These are phyloP conservation scores for Adela reaumurella DNA, from an alignment of 2,888 invertebrate species.

Conservation along the genomic window DNA sequence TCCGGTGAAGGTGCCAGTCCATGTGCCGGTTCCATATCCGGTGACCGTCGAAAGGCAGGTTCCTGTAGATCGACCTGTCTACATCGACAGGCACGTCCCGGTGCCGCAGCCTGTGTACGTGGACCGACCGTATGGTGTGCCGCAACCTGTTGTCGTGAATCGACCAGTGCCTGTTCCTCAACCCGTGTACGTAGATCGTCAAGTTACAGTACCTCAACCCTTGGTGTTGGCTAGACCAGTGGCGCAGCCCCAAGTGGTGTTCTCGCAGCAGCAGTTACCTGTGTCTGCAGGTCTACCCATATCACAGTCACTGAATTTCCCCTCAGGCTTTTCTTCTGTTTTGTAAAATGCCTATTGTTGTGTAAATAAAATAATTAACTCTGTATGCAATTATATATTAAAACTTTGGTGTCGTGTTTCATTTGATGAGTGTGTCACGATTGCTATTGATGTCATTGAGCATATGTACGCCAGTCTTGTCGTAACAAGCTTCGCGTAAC, in stretches of 20 bases:
- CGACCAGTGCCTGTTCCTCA: slow-evolving; percentile 36
- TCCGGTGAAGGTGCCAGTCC: slow-evolving; percentile 49
- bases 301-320: not conserved
- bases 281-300: not conserved
- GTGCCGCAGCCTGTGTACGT: slow-evolving; percentile 54
- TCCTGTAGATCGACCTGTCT: slow-evolving; percentile 55
- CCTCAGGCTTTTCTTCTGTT: not conserved
- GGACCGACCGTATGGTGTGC: slow-evolving; percentile 55
- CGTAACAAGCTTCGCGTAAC: too few relatives aligned
- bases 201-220: slow-evolving; percentile 32
- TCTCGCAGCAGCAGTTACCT: not conserved
- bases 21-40: slow-evolving; percentile 57
- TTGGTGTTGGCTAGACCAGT: slow-evolving; percentile 28
- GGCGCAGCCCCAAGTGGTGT: slow-evolving; percentile 17
- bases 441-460: too few relatives aligned
- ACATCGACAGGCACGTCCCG: slow-evolving; percentile 52
- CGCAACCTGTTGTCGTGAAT: slow-evolving; percentile 57
- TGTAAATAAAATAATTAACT: not conserved
- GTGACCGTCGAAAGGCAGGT: slow-evolving; percentile 57
- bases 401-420: not conserved
- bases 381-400: not conserved
- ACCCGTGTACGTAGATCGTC: slow-evolving; percentile 22
- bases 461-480: too few relatives aligned
- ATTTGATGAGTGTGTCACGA: not conserved
- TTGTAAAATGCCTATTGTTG: not conserved